Conservation (phyloP, 2,113 vertebrate genomes). For the Atractosteus spatula region DNA sequence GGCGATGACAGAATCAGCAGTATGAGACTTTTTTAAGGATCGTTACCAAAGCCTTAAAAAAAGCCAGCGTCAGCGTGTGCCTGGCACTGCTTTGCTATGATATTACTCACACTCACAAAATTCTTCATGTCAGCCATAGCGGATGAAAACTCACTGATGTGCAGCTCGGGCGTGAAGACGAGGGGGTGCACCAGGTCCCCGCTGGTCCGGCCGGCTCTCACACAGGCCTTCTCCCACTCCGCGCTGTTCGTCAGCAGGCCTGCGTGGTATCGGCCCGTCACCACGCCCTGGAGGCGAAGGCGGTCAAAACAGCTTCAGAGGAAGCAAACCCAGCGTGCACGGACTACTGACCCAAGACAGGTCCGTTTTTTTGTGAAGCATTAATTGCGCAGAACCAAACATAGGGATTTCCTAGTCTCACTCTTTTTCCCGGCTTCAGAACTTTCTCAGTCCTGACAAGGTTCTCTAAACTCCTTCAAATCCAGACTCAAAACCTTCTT, state of each 20-base stretch:
- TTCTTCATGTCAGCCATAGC: conserved; percentile 31
- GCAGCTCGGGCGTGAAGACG: conserved; percentile 24
- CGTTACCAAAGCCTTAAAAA: too few relatives aligned
- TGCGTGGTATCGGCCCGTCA: conserved; percentile 23
- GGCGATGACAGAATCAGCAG: too few relatives aligned
- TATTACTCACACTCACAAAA: conserved; percentile 23
- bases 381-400: too few relatives aligned
- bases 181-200: conserved; percentile 25
- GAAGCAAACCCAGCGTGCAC: too few relatives aligned
- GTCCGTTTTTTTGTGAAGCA: too few relatives aligned
- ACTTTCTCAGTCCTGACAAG: too few relatives aligned
- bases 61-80: not conserved
- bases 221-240: conserved; percentile 25
- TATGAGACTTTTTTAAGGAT: too few relatives aligned
- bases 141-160: conserved; percentile 29
- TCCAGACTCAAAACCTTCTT: too few relatives aligned
- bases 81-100: not conserved
- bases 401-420: too few relatives aligned
- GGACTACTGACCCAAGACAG: too few relatives aligned
- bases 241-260: conserved; percentile 23
- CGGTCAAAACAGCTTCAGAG: not conserved
- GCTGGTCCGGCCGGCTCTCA: conserved; percentile 22
- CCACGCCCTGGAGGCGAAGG: conserved; percentile 14
- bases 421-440: too few relatives aligned
- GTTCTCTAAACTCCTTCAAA: too few relatives aligned